phyloP scores from a whole-genome alignment of 2,888 invertebrate genomes.

The Ferrisia virgata region DNA sequence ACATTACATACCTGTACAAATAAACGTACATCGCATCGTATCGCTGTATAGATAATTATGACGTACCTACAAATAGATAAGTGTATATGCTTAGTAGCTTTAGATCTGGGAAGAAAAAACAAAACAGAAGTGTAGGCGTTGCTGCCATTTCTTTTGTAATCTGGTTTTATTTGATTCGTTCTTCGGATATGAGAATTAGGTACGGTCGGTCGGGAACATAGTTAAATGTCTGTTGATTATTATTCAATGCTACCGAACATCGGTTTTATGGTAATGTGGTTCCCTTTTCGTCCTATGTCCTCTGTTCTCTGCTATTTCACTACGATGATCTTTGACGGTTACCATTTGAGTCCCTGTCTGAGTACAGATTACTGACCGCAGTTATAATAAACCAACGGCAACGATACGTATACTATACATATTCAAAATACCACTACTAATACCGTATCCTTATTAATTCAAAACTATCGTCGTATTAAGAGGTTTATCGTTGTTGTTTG shows the following conservation, averaged over 20 bases:
- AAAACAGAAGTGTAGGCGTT: constrained; percentile 2
- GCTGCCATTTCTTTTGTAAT: constrained; percentile 29
- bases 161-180: constrained; percentile 32
- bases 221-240: constrained; percentile 39
- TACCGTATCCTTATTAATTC: constrained; percentile 41
- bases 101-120: not conserved
- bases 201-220: constrained; percentile 16
- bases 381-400: constrained; percentile 37
- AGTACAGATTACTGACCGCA: constrained; percentile 33
- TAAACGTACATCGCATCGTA: not conserved
- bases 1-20: too few relatives aligned
- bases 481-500: constrained; percentile 38
- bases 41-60: not conserved
- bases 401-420: too few relatives aligned
- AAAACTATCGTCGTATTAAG: constrained; percentile 26
- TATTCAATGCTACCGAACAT: constrained; percentile 43
- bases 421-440: constrained; percentile 22
- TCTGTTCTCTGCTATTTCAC: not conserved
- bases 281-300: constrained; percentile 7
- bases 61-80: too few relatives aligned
- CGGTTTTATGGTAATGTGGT: constrained; percentile 39
- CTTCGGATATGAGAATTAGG: constrained; percentile 29
- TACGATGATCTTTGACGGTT: not conserved
- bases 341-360: constrained; percentile 10
- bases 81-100: too few relatives aligned